Conservation (phyloP, 2,113 vertebrate species). For the Steatornis caripensis region DNA sequence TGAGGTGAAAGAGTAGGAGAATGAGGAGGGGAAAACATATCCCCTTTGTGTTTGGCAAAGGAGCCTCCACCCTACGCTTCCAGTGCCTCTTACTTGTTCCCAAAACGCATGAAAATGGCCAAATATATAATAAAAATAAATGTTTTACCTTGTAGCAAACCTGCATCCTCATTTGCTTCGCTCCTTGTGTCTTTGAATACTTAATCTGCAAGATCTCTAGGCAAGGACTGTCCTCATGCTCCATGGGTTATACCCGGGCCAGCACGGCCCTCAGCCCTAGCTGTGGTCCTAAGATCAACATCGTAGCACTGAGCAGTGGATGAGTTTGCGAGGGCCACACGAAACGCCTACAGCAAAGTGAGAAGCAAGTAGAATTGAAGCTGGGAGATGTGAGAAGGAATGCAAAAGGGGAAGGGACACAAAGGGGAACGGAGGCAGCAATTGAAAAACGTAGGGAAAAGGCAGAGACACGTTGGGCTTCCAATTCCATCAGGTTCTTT, state of each 20-base stretch:
- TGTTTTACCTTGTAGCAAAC: neutral
- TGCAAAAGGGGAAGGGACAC: neutral
- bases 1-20: neutral
- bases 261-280: neutral
- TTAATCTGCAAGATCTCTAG: neutral
- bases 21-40: neutral
- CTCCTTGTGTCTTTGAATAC: neutral
- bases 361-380: neutral
- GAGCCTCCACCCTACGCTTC: neutral
- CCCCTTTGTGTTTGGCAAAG: neutral
- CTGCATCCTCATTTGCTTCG: neutral
- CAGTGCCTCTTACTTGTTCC: neutral
- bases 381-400: neutral
- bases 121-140: neutral
- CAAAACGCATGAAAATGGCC: neutral
- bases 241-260: rapidly evolving
- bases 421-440: neutral
- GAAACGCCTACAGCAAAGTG: neutral
- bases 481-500: neutral
- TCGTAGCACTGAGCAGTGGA: neutral
- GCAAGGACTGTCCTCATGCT: neutral
- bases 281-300: neutral
- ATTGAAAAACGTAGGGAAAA: neutral
- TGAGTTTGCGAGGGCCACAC: neutral
- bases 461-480: neutral